phyloP scores from a whole-genome alignment of 2,113 vertebrate genomes.

The Nothobranchius furzeri region DNA sequence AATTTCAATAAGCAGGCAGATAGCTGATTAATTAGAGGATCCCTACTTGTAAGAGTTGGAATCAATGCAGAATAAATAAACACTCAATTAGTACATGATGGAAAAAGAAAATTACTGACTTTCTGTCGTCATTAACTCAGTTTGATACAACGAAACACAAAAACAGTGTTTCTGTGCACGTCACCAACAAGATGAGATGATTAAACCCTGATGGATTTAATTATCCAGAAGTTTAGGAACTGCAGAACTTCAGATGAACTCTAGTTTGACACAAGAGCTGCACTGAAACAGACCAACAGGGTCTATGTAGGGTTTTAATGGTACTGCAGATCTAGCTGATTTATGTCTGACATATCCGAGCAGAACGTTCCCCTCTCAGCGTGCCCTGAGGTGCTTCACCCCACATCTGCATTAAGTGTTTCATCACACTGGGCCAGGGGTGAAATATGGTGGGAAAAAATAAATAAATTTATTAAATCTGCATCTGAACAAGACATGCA shows the following conservation, averaged over 20 bases:
- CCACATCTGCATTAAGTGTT: slow-evolving; percentile 11
- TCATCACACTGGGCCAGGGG: slow-evolving; percentile 12
- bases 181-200: no score
- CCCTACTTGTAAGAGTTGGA: slow-evolving; percentile 12
- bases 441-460: background rate
- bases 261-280: no score
- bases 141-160: background rate
- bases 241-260: no score
- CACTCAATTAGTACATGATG: background rate
- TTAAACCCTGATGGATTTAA: no score
- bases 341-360: slow-evolving; percentile 18
- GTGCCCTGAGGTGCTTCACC: background rate
- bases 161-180: no score
- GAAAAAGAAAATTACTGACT: background rate
- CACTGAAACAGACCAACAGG: no score
- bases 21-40: slow-evolving; percentile 14
- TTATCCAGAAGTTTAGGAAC: no score
- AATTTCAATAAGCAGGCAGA: slow-evolving; percentile 10
- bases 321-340: background rate
- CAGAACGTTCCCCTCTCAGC: slow-evolving; percentile 12
- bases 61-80: background rate
- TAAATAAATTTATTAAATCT: background rate
- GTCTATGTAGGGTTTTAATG: no score
- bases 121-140: background rate
- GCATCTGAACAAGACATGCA: background rate